Base-by-base conservation (phyloP, 2,797 vertebrate genomes). In the Bradypodion pumilum region DNA sequence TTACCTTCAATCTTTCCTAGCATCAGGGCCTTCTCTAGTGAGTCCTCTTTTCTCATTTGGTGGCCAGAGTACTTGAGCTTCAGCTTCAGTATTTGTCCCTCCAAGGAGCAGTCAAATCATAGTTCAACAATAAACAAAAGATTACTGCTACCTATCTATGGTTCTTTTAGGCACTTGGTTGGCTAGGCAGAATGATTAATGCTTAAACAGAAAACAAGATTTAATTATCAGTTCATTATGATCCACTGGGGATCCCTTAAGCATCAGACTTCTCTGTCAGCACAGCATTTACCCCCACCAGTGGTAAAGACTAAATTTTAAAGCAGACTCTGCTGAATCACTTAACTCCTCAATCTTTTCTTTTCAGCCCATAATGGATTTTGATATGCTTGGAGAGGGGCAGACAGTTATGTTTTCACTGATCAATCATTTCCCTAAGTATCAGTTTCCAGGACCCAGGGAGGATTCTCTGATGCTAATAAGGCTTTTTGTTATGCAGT, bases 221-320 rank as follows among this genome's bases (percentile, higher is more conserved):
- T 85, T 85, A 84, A 81, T 85, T 85, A 81, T 65, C 80, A 69
- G 73, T 81, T 79, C 73, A 81, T 81, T 81, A 81, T 81, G 79
- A 85, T 76, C 65, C 19, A 2, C 77, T 85, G 65, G 84, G 84
- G 84, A 81, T 65, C 59, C 65, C 72, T 81, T 85, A 85, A 85
- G 52, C 32, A 77, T 81, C 32, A 81, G 65, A 76, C 73, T 77
- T 85, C 65, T 70, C 84, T 81, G 49, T 81, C 84, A 85, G 65
- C 79, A 85, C 79, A 81, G 65, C 52, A 62, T 85, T 85, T 81
- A 63, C 8, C n/a, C 73, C 79, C 79, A 85, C 85, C 84, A 85
- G 65, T 81, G 66, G 73, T 69, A 85, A 85, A 77, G 74, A 85
- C 65, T 63, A 56, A 69, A 85, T 85, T 85, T 81, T 65, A 77